A percentile compares a stretch with the other conserved stretches of the same genome.
These are phyloP conservation scores for Chromoteleia sp. DNA, from an alignment of 2,888 invertebrate species.

Conservation along the genomic window DNA sequence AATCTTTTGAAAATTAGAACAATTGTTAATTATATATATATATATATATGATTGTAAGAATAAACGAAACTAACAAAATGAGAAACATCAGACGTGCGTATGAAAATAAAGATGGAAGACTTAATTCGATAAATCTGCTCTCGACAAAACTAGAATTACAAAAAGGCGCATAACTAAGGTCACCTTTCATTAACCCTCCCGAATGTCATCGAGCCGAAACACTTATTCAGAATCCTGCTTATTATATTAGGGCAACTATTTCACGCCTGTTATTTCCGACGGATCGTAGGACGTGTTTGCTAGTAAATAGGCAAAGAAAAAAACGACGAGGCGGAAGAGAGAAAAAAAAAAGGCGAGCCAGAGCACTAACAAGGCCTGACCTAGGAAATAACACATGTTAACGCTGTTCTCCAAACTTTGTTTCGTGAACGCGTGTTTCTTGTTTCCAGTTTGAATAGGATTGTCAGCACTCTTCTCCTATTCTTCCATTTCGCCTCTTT, in stretches of 20 bases:
- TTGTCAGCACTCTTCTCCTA: slow-evolving; percentile 69
- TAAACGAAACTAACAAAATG: too few species aligned
- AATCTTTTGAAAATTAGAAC: too few species aligned
- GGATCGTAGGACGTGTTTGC: slow-evolving; percentile 46
- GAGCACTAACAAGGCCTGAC: slow-evolving; percentile 67
- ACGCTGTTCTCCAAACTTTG: slow-evolving; percentile 66
- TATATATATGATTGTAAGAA: too few species aligned
- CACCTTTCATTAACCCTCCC: slow-evolving; percentile 20
- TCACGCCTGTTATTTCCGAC: slow-evolving; percentile 44
- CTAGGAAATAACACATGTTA: slow-evolving; percentile 67
- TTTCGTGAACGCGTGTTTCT: slow-evolving; percentile 70
- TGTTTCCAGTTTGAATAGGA: slow-evolving; percentile 68
- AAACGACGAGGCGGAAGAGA: slow-evolving; percentile 25
- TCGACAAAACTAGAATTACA: neutral
- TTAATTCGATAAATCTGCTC: too few species aligned
- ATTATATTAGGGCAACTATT: slow-evolving; percentile 58
- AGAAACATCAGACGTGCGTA: too few species aligned
- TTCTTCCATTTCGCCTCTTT: slow-evolving; percentile 67
- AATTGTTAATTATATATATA: too few species aligned
- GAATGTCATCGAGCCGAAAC: slow-evolving; percentile 29
- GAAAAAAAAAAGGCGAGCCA: slow-evolving; percentile 53
- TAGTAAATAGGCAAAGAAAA: slow-evolving; percentile 61
- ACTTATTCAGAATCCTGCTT: slow-evolving; percentile 15
- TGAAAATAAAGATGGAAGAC: too few species aligned
- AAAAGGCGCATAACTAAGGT: neutral